Conservation (phyloP, 23 tunicate genomes). For the Oikopleura albicans region DNA sequence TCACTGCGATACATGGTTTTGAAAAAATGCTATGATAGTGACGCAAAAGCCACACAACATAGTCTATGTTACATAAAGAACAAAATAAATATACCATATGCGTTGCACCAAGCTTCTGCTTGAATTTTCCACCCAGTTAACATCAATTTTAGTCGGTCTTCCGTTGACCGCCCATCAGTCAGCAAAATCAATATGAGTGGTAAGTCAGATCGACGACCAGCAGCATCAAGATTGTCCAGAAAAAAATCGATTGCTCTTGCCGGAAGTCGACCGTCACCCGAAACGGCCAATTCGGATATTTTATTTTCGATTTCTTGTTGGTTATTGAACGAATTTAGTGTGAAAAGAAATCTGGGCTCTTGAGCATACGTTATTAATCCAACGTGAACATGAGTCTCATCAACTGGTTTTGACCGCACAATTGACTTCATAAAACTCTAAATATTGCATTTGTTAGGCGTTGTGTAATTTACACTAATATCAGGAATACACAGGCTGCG, state of each 20-base stretch:
- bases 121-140: slow-evolving; percentile 7
- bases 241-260: not conserved
- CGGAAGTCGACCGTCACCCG: not conserved
- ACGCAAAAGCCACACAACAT: not conserved
- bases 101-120: slow-evolving; percentile 3
- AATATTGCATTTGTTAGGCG: no score
- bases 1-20: no score
- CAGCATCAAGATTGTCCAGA: not conserved
- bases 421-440: not conserved
- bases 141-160: not conserved
- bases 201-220: not conserved
- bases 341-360: not conserved
- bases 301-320: no score
- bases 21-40: not conserved
- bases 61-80: not conserved
- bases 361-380: not conserved
- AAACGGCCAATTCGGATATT: no score
- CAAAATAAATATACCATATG: not conserved
- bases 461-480: no score
- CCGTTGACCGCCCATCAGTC: not conserved
- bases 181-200: not conserved
- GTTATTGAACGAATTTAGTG: no score
- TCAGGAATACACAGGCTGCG: no score
- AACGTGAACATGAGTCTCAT: not conserved
- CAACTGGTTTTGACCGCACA: not conserved